phyloP scores from a whole-genome alignment of 2,113 vertebrate species.

The Hippocampus barbouri region DNA sequence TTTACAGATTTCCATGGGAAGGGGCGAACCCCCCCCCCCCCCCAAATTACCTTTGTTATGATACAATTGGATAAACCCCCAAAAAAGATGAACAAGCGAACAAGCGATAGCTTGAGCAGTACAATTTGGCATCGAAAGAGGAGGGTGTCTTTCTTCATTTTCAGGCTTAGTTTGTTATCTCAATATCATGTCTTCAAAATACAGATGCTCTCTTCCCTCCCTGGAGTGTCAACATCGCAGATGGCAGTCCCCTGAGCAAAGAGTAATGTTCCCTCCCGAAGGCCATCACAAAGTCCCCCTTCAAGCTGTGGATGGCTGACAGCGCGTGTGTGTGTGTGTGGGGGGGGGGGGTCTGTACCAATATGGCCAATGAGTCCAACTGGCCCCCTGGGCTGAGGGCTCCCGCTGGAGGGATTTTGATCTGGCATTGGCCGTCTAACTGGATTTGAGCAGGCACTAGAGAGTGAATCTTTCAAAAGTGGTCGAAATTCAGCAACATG shows the following conservation, averaged over 20 bases:
- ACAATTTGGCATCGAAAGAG: neutral
- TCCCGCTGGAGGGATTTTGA: neutral
- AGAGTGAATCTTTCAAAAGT: neutral
- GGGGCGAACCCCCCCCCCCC: no score
- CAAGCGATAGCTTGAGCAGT: neutral
- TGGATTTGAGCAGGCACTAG: neutral
- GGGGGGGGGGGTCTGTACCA: neutral
- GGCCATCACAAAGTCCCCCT: neutral
- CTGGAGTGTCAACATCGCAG: neutral
- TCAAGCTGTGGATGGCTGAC: neutral
- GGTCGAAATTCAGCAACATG: neutral
- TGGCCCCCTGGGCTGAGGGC: neutral
- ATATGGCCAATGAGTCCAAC: neutral
- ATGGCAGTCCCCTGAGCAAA: neutral
- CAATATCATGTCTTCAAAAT: slow-evolving; percentile 2
- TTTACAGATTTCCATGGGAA: no score
- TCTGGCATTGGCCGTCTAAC: neutral
- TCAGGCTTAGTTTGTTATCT: neutral
- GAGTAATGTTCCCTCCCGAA: neutral
- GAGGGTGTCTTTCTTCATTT: neutral
- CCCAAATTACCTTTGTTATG: no score
- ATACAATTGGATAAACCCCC: no score
- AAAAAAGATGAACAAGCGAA: no score
- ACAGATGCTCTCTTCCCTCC: neutral
- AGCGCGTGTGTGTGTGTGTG: neutral